Percentiles rank a stretch among this genome's conserved stretches.
phyloP scores from a whole-genome alignment of 2,888 invertebrate species.

The Orthosia cruda region DNA sequence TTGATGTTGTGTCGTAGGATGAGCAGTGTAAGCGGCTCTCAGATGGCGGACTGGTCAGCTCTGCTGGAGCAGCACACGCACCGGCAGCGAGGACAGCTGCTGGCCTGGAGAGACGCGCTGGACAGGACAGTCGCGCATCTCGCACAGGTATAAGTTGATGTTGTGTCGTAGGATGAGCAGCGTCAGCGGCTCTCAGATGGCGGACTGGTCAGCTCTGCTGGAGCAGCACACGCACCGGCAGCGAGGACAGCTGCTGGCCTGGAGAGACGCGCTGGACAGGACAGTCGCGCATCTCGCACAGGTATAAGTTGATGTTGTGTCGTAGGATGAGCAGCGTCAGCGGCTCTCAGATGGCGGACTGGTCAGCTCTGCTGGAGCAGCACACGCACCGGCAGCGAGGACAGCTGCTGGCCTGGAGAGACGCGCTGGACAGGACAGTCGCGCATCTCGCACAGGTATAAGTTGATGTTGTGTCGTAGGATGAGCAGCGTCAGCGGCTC shows the following conservation, averaged over 20 bases:
- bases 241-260: constrained; percentile 95
- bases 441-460: constrained; percentile 94
- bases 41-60: constrained; percentile 96
- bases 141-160: constrained; percentile 94
- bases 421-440: constrained; percentile 94
- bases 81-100: constrained; percentile 95
- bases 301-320: no score
- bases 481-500: constrained; percentile 91
- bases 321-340: constrained; percentile 82
- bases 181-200: constrained; percentile 93
- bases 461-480: no score
- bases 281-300: constrained; percentile 94
- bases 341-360: constrained; percentile 95
- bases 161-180: constrained; percentile 75
- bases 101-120: constrained; percentile 95
- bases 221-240: constrained; percentile 96
- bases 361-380: constrained; percentile 95
- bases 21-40: constrained; percentile 91
- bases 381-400: constrained; percentile 96
- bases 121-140: constrained; percentile 94
- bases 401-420: constrained; percentile 96
- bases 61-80: constrained; percentile 95
- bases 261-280: constrained; percentile 95
- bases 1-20: constrained; percentile 75
- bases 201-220: constrained; percentile 96